These are phyloP conservation scores for Melanocharis versteri DNA, from an alignment of 2,113 vertebrate genomes.

Conservation along the genomic window DNA sequence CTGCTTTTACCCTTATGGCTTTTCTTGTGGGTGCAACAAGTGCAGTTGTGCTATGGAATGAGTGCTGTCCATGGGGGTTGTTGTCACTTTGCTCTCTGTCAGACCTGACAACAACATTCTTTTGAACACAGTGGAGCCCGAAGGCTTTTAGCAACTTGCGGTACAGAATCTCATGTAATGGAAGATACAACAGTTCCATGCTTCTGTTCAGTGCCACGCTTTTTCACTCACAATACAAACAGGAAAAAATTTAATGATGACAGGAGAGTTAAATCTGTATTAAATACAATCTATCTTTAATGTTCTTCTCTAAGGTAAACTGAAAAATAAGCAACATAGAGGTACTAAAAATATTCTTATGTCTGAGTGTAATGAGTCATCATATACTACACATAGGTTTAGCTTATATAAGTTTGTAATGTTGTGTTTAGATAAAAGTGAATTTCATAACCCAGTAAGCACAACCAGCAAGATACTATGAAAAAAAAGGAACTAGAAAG, in stretches of 20 bases:
- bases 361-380: not conserved
- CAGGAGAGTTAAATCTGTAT: not conserved
- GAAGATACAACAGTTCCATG: not conserved
- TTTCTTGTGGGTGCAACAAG: not conserved
- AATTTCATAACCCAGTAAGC: not conserved
- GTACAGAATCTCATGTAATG: not conserved
- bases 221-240: not conserved
- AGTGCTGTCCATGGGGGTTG: not conserved
- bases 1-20: rapidly evolving
- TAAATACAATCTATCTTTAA: not conserved
- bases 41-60: not conserved
- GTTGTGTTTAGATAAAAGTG: not conserved
- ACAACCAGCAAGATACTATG: not conserved
- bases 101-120: not conserved
- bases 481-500: not conserved
- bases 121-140: not conserved
- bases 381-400: not conserved
- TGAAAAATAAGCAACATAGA: not conserved
- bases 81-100: not conserved
- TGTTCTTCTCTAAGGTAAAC: not conserved
- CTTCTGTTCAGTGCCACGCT: not conserved
- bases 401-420: not conserved
- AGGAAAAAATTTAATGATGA: not conserved
- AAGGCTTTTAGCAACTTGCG: not conserved
- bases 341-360: not conserved